These are phyloP conservation scores for Maconellicoccus hirsutus DNA, from an alignment of 1,140 invertebrate genomes.

Conservation along the genomic window DNA sequence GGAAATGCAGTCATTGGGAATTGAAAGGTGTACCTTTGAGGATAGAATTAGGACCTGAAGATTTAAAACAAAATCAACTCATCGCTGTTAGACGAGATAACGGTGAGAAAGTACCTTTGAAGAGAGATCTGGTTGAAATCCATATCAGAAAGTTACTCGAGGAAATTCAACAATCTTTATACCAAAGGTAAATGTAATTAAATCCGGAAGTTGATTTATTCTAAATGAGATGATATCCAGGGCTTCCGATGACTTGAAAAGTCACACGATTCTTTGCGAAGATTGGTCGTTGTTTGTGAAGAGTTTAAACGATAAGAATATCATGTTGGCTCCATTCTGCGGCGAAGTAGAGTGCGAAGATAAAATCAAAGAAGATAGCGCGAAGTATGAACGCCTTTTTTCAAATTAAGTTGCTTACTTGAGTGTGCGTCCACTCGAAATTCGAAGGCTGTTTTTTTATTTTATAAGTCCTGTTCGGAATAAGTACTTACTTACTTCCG, in stretches of 20 bases:
- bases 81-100: constrained; percentile 83
- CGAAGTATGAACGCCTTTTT: too few species aligned
- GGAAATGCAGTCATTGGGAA: constrained; percentile 99
- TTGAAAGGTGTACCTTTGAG: constrained; percentile 94
- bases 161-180: constrained; percentile 69
- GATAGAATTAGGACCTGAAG: constrained; percentile 91
- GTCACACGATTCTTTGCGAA: constrained; percentile 54
- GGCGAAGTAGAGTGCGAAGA: constrained; percentile 83
- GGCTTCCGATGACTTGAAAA: constrained; percentile 63
- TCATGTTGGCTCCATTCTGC: constrained; percentile 90
- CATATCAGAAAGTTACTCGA: constrained; percentile 56
- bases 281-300: constrained; percentile 72
- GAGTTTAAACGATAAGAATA: constrained; percentile 74
- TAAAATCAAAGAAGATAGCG: constrained; percentile 88
- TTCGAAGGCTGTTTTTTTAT: too few species aligned
- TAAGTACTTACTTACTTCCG: too few species aligned
- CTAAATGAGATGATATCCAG: too few species aligned
- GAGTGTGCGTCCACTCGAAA: too few species aligned
- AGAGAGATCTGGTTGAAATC: constrained; percentile 41
- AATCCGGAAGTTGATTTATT: neutral
- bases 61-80: constrained; percentile 73
- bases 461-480: too few species aligned
- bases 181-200: constrained; percentile 48
- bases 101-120: constrained; percentile 63
- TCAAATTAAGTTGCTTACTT: too few species aligned